Evolutionary conservation across 2,888 invertebrate genomes (phyloP).

Genomic region (Oxystoma pomonae): DNA sequence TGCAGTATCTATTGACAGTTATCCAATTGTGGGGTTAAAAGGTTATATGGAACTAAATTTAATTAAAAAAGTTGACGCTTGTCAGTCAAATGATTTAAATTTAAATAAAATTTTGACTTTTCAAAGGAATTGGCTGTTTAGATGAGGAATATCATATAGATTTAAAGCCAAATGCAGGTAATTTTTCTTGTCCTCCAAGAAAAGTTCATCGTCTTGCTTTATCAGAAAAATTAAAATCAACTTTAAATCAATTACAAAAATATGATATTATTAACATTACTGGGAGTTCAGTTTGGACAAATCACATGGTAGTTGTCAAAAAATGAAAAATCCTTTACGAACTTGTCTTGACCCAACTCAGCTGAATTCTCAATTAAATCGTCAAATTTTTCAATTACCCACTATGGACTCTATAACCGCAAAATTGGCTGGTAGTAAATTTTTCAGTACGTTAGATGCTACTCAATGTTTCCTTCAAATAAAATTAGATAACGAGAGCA

Average conservation of each 20-base stretch:
- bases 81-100: too few relatives aligned
- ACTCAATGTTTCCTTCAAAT: not conserved
- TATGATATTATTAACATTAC: constrained; percentile 9
- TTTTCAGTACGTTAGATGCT: not conserved
- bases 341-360: constrained; percentile 22
- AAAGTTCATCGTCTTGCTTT: constrained; percentile 36
- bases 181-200: constrained; percentile 32
- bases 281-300: constrained; percentile 16
- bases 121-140: too few relatives aligned
- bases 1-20: constrained; percentile 14
- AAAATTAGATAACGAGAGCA: constrained; percentile 17
- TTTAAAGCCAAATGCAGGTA: constrained; percentile 28
- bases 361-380: constrained; percentile 18
- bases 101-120: too few relatives aligned
- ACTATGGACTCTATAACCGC: too few relatives aligned
- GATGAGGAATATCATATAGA: constrained; percentile 30
- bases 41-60: constrained; percentile 15
- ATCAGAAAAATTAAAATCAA: constrained; percentile 35
- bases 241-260: constrained; percentile 25
- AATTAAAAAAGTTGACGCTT: constrained; percentile 26
- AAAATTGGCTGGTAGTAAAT: too few relatives aligned
- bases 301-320: constrained; percentile 19
- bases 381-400: constrained; percentile 18
- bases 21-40: constrained; percentile 14
- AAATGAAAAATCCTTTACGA: constrained; percentile 14